Evolutionary conservation across 2,113 vertebrate genomes (phyloP), one percentile per base, ranked within the genome.

Genomic region (Ictidomys tridecemlineatus): DNA sequence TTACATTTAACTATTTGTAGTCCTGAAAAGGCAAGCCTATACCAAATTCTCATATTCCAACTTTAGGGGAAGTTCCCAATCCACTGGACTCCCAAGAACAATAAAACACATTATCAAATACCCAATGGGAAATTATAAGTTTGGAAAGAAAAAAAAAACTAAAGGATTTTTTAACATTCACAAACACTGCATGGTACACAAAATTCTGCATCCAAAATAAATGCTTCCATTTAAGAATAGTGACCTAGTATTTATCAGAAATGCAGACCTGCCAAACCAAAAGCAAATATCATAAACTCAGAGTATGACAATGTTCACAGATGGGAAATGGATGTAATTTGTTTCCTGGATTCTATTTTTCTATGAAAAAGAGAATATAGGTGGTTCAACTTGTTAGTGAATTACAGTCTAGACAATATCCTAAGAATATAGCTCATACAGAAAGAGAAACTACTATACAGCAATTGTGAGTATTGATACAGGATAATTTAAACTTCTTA

Each of bases 321-420:
- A 79, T 42, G 11, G 48, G 13, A 18, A 74, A 73, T 14, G 20
- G 37, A 63, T 24, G 5, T 20, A 63, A 26, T 11, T 93, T 78
- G 63, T 51, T 91, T 90, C 34, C 26, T 34, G 67, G 61, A 93
- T 22, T 87, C 37, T 42, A 16, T 89, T 16, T 84, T 91, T 42
- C 45, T 24, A 30, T 18, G 32, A 39, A 78, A 78, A 65, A 77
- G 30, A 65, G 20, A n/a, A 91, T 32, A 18, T 20, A 39, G 5
- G n/a, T 56, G 18, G 48, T 65, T 67, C 51, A 2, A 91, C 34
- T 67, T 51, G 30, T 76, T 87, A 8, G 14, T 42, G 12, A 80
- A 76, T 95, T 93, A 65, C 9, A 63, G 78, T 51, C 69, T 72
- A 82, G 86, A 72, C 18, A n/a, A 51, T 86, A 72, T 90, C 58